Evolutionary conservation across 1,140 invertebrate species (phyloP), one percentile per base, ranked within the genome.

Genomic region (Laodelphax striatellus): DNA sequence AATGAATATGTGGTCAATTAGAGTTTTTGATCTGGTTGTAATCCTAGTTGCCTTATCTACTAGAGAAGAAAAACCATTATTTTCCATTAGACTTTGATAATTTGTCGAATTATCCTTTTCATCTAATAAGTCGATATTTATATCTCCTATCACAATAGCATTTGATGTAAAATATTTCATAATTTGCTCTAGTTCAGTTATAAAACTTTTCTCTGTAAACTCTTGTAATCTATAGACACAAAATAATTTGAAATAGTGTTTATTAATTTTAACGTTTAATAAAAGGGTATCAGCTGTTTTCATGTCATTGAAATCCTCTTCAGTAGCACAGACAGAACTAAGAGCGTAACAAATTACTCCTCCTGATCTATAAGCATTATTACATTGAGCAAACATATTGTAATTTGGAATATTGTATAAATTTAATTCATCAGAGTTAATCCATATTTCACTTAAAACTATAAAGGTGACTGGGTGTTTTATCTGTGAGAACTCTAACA

Each of bases 231-330:
- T 55, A 55, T 55, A 55, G 24, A 28, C 6, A 28, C 24, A 28
- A 28, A 28, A 6, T 28, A 28, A 6, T 28, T 28, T 28, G 6
- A 6, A 2, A n/a, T n/a, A n/a, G n/a, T n/a, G n/a, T n/a, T n/a
- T n/a, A 11, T 8, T 55, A 42, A 38, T 38, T 56, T 22, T 56
- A 38, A 56, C 31, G n/a, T 56, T 28, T 13, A 56, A 6, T 5
- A 56, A 3, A 56, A 56, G 55, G n/a, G 55, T 41, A 16, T 56
- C 55, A 16, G 55, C 55, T n/a, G 55, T 17, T 56, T n/a, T 41
- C 21, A 56, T 56, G 43, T 5, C 1, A 22, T 9, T 5, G 17
- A 41, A 8, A 42, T 41, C 24, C 6, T 28, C 24, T 8, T 38
- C 34, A 14, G n/a, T 31, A 9, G 21, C 34, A 56, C 55, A 56